phyloP scores from a whole-genome alignment of 2,888 invertebrate species.

The Epinotia nisella region DNA sequence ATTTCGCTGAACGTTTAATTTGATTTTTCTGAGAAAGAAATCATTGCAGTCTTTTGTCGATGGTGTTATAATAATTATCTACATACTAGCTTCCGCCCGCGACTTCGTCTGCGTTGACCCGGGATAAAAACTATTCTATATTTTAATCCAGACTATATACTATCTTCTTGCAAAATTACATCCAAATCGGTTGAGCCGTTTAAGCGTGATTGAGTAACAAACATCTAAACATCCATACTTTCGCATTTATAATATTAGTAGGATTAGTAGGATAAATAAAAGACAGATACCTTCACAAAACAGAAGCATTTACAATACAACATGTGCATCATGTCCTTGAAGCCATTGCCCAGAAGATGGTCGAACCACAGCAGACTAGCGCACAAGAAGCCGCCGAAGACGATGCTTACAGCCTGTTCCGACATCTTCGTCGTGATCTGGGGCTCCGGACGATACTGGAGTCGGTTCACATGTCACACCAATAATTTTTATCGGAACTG shows the following conservation, averaged over 20 bases:
- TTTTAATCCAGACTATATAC: no score
- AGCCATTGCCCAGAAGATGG: slow-evolving; percentile 67
- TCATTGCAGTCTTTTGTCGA: neutral
- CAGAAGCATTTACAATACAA: slow-evolving; percentile 61
- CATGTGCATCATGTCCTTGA: slow-evolving; percentile 59
- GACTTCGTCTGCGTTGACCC: no score
- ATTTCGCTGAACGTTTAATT: no score
- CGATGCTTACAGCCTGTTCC: slow-evolving; percentile 49
- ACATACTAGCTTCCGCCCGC: no score
- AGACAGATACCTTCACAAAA: slow-evolving; percentile 52
- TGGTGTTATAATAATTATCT: no score
- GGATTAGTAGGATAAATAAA: no score
- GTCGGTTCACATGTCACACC: slow-evolving; percentile 15
- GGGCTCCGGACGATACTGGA: slow-evolving; percentile 13
- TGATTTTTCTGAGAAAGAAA: neutral
- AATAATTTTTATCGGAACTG: slow-evolving; percentile 10
- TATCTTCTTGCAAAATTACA: no score
- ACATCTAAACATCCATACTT: no score
- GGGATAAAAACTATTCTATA: no score
- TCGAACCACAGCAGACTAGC: slow-evolving; percentile 65
- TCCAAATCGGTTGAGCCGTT: no score
- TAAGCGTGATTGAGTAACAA: no score
- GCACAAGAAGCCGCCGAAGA: slow-evolving; percentile 57
- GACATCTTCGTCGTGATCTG: slow-evolving; percentile 54
- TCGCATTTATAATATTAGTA: no score